Evolutionary conservation across 2,797 vertebrate species (phyloP), one percentile per base, ranked within the genome.

Genomic region (Enteromius unitaeniatus): DNA sequence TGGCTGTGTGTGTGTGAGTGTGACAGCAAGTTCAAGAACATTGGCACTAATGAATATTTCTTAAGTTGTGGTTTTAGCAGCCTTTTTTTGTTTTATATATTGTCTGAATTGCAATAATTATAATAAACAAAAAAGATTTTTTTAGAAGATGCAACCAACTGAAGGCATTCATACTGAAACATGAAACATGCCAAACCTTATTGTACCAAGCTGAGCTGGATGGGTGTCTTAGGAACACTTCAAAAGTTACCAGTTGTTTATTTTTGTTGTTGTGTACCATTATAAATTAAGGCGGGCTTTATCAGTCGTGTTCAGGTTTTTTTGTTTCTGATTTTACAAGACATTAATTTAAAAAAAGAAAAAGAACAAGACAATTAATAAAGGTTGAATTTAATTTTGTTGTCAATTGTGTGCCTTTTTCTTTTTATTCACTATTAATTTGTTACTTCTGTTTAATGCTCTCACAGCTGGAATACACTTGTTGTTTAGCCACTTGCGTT

Each of bases 231-330:
- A 95, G 93, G 92, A 91, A 94, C 93, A 94, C 94, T 94, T 94
- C 93, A 82, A 55, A 94, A 93, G 92, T 95, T 95, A 93, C 91
- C 91, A 89, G 90, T 91, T 92, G 84, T 88, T 88, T 91, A 85
- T 93, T 92, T 91, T 93, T 87, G 88, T 88, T 92, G 74, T 92
- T 91, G 92, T 95, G 92, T 94, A 94, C 92, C 91, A 87, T 90
- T 95, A 94, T 95, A 95, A 95, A 94, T 95, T 94, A 95, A 96
- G 94, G 93, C 93, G 86, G 93, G 94, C 93, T 94, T 94, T 95
- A 95, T 94, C 94, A 95, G 94, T 95, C 94, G 93, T 95, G 93
- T 95, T 95, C 92, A 90, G 94, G 93, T 94, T 94, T 94, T n/a
- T 95, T 91, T 93, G 93, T 94, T 90, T 90, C 91, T 94, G 91